Evolutionary conservation across 2,797 vertebrate species (phyloP).

Genomic region (Sebastes hopkinsi): DNA sequence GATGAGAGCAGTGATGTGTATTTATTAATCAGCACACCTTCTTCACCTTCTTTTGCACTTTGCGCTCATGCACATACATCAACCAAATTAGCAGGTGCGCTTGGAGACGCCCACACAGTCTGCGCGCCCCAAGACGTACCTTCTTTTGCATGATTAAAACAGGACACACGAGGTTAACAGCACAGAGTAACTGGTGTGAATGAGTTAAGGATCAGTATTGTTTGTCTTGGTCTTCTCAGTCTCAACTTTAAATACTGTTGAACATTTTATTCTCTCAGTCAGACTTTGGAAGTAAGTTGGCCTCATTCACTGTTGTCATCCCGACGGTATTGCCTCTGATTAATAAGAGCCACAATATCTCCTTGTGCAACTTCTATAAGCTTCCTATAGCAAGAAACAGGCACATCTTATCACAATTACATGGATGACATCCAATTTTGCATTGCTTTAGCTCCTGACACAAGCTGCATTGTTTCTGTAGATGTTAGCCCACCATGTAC

Average conservation of each 20-base stretch:
- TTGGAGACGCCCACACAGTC: neutral
- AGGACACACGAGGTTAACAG: neutral
- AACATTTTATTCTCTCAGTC: neutral
- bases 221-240: neutral
- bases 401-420: neutral
- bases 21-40: neutral
- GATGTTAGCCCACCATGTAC: neutral
- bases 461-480: neutral
- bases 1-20: neutral
- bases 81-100: neutral
- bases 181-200: neutral
- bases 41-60: neutral
- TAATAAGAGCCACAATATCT: neutral
- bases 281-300: neutral
- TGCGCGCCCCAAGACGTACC: neutral
- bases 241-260: neutral
- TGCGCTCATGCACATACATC: neutral
- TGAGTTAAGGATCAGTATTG: neutral
- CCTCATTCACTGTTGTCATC: neutral
- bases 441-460: neutral
- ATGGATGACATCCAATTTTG: neutral
- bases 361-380: neutral
- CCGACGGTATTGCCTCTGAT: neutral
- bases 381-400: neutral
- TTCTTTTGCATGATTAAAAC: neutral